Evolutionary conservation across 2,797 vertebrate species (phyloP).

Genomic region (Sebastes aleutianus): DNA sequence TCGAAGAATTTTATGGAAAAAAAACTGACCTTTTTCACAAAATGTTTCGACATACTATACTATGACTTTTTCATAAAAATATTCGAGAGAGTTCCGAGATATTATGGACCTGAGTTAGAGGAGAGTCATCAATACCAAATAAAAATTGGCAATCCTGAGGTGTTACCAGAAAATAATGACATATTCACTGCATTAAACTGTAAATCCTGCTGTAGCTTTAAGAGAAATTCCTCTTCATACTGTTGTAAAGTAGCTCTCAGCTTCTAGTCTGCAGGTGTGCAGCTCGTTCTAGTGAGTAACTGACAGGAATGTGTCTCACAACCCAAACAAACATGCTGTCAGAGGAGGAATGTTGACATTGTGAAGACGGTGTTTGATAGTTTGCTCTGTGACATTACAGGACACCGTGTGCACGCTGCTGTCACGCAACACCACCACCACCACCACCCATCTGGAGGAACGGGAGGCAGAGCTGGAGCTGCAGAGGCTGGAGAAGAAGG

Average conservation of each 20-base stretch:
- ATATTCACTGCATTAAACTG: not conserved
- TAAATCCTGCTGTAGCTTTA: not conserved
- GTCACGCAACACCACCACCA: slow-evolving; percentile 74
- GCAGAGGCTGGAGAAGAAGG: slow-evolving; percentile 86
- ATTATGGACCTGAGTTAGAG: no score
- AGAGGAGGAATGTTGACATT: not conserved
- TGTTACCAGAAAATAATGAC: not conserved
- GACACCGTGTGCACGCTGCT: slow-evolving; percentile 75
- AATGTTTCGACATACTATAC: no score
- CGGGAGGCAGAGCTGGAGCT: slow-evolving; percentile 84
- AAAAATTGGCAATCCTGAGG: not conserved
- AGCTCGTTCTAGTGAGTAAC: not conserved
- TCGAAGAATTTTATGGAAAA: no score
- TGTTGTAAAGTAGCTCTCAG: not conserved
- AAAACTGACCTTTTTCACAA: no score
- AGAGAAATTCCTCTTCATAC: not conserved
- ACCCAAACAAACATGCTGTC: not conserved
- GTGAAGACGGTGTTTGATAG: not conserved
- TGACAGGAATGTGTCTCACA: slow-evolving; percentile 24
- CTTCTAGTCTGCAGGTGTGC: not conserved
- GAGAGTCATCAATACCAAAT: not conserved
- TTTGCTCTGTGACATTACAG: slow-evolving; percentile 57
- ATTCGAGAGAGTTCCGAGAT: no score
- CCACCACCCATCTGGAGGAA: slow-evolving; percentile 82
- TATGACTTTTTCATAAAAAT: no score